A percentile compares a stretch with the other conserved stretches of the same genome.
These are phyloP conservation scores for Desmodus rotundus DNA, from an alignment of 2,113 vertebrate genomes.

Conservation along the genomic window DNA sequence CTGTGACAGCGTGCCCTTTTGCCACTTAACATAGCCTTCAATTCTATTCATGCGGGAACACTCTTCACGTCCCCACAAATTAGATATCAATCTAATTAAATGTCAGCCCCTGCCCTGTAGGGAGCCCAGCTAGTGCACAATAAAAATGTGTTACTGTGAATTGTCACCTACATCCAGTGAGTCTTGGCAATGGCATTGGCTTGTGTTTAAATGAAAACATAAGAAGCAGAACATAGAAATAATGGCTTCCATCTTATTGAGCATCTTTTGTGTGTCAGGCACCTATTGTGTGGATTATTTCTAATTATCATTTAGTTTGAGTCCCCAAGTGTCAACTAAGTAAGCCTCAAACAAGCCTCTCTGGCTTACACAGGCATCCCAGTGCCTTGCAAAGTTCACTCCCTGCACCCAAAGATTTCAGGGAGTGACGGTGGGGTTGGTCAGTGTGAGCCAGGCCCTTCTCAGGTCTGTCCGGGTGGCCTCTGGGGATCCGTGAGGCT, in stretches of 20 bases:
- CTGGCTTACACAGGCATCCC: background rate
- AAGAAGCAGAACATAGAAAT: background rate
- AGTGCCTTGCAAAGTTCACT: background rate
- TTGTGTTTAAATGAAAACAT: background rate
- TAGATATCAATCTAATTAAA: background rate
- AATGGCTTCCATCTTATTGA: background rate
- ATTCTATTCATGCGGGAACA: background rate
- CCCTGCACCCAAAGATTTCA: background rate
- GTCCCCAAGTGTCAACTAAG: background rate
- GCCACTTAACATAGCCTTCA: background rate
- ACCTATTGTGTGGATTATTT: background rate
- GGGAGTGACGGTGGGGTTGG: background rate
- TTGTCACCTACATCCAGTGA: background rate
- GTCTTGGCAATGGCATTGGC: background rate
- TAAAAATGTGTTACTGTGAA: background rate
- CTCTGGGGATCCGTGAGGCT: background rate
- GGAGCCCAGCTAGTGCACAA: background rate
- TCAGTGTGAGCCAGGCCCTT: too few relatives aligned
- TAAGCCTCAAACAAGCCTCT: background rate
- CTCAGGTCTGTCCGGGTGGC: background rate
- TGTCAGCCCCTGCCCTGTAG: background rate
- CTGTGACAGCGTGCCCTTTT: background rate
- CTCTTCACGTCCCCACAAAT: background rate
- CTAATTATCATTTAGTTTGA: background rate
- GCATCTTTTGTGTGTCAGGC: background rate